A percentile compares a stretch with the other conserved stretches of the same genome.
These are phyloP conservation scores for Trachythela sp. DNA, from an alignment of 64 coral and sea anemone genomes.

Conservation along the genomic window DNA sequence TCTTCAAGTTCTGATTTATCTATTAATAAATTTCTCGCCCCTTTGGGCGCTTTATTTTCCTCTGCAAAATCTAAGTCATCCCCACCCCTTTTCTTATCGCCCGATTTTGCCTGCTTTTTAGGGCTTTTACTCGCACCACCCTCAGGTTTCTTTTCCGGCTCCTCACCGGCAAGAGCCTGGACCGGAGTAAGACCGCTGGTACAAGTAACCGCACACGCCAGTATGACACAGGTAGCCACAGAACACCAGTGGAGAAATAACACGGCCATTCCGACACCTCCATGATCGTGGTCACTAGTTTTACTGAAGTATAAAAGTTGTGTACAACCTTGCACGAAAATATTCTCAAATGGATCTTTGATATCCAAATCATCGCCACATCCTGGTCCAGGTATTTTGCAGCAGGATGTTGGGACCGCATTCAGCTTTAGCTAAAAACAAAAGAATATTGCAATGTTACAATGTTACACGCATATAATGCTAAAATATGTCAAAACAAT, in stretches of 20 bases:
- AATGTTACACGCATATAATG: too few relatives aligned
- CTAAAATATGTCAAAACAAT: too few relatives aligned
- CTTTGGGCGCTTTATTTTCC: neutral
- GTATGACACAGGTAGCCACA: neutral
- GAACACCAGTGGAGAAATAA: neutral
- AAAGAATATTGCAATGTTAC: neutral
- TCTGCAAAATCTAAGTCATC: conserved; percentile 9
- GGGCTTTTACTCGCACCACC: neutral
- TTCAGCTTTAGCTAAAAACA: neutral
- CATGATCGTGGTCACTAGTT: neutral
- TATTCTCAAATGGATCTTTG: conserved; percentile 17
- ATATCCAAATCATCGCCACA: conserved; percentile 8
- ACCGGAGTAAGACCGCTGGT: neutral
- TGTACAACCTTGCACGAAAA: conserved; percentile 9
- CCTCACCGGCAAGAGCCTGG: neutral
- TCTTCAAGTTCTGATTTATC: conserved; percentile 5
- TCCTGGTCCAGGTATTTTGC: neutral
- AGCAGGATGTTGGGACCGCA: neutral
- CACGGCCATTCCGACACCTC: neutral
- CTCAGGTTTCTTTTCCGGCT: neutral
- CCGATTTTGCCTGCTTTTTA: conserved; percentile 8
- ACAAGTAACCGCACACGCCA: neutral
- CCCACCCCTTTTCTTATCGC: neutral
- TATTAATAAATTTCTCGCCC: neutral
- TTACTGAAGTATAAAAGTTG: conserved; percentile 5